Evolutionary conservation across 1,140 invertebrate species (phyloP).

Genomic region (Pomacea maculata): DNA sequence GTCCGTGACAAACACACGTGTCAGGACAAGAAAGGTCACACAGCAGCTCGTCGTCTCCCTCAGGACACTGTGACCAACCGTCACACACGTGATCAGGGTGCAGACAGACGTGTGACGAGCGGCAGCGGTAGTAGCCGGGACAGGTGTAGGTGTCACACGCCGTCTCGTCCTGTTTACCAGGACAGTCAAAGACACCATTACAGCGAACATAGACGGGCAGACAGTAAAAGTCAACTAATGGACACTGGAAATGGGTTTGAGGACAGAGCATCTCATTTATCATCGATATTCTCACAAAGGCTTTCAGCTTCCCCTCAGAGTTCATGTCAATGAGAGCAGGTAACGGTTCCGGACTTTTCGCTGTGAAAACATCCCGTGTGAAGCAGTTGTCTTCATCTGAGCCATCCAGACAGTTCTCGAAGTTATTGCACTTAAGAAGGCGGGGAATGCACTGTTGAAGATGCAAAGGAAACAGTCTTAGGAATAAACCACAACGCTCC

Average conservation of each 20-base stretch:
- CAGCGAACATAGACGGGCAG: slow-evolving; percentile 20
- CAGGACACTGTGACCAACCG: slow-evolving; percentile 17
- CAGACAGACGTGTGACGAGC: slow-evolving; percentile 5
- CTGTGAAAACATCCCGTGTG: too few species aligned
- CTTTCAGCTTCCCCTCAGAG: slow-evolving; percentile 2
- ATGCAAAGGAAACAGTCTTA: too few species aligned
- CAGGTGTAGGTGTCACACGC: not conserved
- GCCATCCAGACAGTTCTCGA: too few species aligned
- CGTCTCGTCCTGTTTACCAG: slow-evolving; percentile 14
- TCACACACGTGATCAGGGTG: slow-evolving; percentile 18
- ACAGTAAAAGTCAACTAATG: not conserved
- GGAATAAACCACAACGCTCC: too few species aligned
- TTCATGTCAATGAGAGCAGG: slow-evolving; percentile 6
- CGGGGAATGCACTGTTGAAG: too few species aligned
- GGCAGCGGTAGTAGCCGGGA: slow-evolving; percentile 5
- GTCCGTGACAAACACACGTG: slow-evolving; percentile 9
- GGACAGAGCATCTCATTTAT: not conserved
- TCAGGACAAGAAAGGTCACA: slow-evolving; percentile 17
- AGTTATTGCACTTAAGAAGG: too few species aligned
- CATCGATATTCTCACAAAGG: not conserved
- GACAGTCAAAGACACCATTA: slow-evolving; percentile 21
- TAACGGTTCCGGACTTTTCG: not conserved
- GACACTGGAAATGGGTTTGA: slow-evolving; percentile 9
- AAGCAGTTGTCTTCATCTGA: too few species aligned
- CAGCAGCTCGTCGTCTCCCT: slow-evolving; percentile 19